These are phyloP conservation scores for Timema podura DNA, from an alignment of 2,888 invertebrate genomes.

Conservation along the genomic window DNA sequence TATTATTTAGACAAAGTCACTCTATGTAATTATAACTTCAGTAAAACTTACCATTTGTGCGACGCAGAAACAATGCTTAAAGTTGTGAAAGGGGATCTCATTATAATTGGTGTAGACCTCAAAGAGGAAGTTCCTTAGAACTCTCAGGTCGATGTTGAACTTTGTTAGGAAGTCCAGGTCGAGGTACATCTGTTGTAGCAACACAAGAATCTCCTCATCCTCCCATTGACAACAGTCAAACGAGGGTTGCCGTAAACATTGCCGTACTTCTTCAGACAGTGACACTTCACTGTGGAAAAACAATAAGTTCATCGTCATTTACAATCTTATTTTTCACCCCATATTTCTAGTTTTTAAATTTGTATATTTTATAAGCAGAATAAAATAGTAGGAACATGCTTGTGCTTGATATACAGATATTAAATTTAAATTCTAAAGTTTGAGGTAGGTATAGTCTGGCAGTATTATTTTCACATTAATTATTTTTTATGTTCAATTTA, in stretches of 20 bases:
- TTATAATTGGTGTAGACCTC: conserved; percentile 78
- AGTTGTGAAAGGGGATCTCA: conserved; percentile 84
- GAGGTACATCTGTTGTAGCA: conserved; percentile 77
- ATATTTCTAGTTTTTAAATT: too few relatives aligned
- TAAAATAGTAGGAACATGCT: too few relatives aligned
- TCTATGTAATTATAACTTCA: neutral
- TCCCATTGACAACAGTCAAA: conserved; percentile 82
- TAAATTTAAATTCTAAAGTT: too few relatives aligned
- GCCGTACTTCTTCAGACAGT: conserved; percentile 58
- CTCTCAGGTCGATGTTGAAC: conserved; percentile 68
- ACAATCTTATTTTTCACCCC: too few relatives aligned
- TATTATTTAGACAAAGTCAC: too few relatives aligned
- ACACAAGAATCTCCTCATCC: conserved; percentile 71
- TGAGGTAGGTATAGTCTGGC: too few relatives aligned
- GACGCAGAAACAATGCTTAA: conserved; percentile 82
- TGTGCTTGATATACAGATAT: too few relatives aligned
- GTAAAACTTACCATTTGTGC: conserved; percentile 73
- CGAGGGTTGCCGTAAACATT: conserved; percentile 62
- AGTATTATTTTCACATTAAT: too few relatives aligned
- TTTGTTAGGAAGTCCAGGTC: conserved; percentile 70
- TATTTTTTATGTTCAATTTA: too few relatives aligned
- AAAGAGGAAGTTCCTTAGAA: conserved; percentile 66
- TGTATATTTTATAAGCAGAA: too few relatives aligned
- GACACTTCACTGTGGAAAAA: conserved; percentile 55
- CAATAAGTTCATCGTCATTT: too few relatives aligned